Percentiles rank a stretch among this genome's conserved stretches.
These are phyloP conservation scores for Regulus satrapa DNA, from an alignment of 2,113 vertebrate genomes.

Conservation along the genomic window DNA sequence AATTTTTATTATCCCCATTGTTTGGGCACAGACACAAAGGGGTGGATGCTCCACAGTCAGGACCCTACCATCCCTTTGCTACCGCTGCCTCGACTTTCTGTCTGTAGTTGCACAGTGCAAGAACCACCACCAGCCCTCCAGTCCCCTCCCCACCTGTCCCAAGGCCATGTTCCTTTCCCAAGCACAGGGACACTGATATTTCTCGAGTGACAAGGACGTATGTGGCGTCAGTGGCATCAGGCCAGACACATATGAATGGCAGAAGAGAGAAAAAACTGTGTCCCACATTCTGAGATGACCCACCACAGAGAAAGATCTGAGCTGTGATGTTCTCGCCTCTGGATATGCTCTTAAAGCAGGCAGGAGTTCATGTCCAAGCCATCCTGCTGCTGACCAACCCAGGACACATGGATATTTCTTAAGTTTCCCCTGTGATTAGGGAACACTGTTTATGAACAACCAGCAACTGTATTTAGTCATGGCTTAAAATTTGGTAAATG, in stretches of 20 bases:
- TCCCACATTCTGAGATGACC: neutral
- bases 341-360: neutral
- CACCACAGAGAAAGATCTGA: neutral
- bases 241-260: neutral
- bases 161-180: neutral
- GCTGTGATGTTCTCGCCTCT: neutral
- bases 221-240: neutral
- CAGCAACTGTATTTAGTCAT: neutral
- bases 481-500: neutral
- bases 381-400: neutral
- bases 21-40: neutral
- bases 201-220: neutral
- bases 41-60: neutral
- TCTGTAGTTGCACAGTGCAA: neutral
- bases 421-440: neutral
- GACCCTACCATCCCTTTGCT: neutral
- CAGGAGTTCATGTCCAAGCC: neutral
- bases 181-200: neutral
- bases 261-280: neutral
- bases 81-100: neutral
- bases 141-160: rapidly evolving
- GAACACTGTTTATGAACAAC: neutral
- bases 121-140: neutral
- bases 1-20: neutral
- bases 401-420: neutral